Conservation (phyloP, 2,888 invertebrate genomes). For the Deroplatys truncata region DNA sequence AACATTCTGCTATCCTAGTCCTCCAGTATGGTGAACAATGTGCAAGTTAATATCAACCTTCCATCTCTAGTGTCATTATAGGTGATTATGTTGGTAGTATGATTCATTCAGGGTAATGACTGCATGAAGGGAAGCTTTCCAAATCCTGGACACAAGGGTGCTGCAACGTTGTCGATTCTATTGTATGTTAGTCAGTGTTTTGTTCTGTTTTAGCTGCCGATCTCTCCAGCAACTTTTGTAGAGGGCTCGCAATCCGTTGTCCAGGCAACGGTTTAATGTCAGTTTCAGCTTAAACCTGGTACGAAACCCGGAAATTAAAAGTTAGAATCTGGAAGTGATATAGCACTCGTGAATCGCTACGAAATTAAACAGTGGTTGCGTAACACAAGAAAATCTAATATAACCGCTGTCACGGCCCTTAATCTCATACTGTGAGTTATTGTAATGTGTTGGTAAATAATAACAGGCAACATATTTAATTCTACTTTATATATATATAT, state of each 20-base stretch:
- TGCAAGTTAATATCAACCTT: no score
- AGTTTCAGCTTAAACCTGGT: neutral
- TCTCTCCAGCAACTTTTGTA: neutral
- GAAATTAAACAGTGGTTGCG: no score
- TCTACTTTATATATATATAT: no score
- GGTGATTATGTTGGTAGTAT: neutral
- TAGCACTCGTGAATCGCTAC: neutral
- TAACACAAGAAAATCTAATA: no score
- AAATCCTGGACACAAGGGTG: neutral
- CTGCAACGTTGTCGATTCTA: neutral
- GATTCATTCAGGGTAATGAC: neutral
- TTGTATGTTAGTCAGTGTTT: neutral
- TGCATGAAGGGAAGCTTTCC: neutral
- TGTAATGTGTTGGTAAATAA: no score
- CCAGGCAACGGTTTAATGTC: neutral
- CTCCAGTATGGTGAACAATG: no score
- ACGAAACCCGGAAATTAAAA: neutral
- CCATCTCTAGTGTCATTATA: neutral
- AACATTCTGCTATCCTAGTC: no score
- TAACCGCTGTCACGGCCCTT: no score
- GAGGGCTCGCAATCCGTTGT: neutral
- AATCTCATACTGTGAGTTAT: no score
- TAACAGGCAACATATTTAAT: no score
- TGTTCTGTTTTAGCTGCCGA: neutral
- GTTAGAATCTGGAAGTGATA: neutral